A percentile compares a stretch with the other conserved stretches of the same genome.
These are phyloP conservation scores for Aythya baeri DNA, from an alignment of 2,113 vertebrate genomes.

Conservation along the genomic window DNA sequence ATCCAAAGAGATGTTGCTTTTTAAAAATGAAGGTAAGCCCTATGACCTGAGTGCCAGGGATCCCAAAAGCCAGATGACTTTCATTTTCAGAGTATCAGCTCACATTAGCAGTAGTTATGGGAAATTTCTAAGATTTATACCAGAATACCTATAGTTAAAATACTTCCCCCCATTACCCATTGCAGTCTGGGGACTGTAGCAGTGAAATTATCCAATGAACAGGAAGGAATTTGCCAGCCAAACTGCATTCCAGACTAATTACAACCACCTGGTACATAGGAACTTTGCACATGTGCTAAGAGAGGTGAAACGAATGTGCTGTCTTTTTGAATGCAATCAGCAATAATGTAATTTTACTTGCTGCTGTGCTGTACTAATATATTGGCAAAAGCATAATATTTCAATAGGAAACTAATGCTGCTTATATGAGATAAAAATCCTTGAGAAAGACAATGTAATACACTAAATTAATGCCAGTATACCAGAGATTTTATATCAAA, in stretches of 20 bases:
- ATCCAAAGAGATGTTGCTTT: background rate
- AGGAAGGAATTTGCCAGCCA: conserved; percentile 55
- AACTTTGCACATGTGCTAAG: conserved; percentile 1
- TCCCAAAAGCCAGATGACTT: background rate
- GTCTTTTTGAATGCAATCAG: conserved; percentile 52
- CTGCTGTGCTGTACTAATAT: conserved; percentile 21
- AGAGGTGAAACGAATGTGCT: conserved; percentile 39
- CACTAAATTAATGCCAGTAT: background rate
- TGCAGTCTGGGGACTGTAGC: background rate
- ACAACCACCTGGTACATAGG: conserved; percentile 62
- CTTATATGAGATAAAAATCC: background rate
- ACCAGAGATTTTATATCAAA: background rate
- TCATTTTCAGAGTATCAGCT: background rate
- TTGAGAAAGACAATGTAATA: background rate
- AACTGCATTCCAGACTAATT: conserved; percentile 60
- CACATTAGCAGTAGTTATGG: background rate
- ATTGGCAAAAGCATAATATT: background rate
- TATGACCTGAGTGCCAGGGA: background rate
- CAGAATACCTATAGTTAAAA: background rate
- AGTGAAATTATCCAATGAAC: conserved; percentile 6
- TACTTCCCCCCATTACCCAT: background rate
- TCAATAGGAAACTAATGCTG: background rate
- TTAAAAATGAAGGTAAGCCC: background rate
- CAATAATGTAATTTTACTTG: conserved; percentile 47
- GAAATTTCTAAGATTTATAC: background rate